These are phyloP conservation scores for Sitta carolinensis DNA, from an alignment of 2,797 vertebrate genomes.

Conservation along the genomic window DNA sequence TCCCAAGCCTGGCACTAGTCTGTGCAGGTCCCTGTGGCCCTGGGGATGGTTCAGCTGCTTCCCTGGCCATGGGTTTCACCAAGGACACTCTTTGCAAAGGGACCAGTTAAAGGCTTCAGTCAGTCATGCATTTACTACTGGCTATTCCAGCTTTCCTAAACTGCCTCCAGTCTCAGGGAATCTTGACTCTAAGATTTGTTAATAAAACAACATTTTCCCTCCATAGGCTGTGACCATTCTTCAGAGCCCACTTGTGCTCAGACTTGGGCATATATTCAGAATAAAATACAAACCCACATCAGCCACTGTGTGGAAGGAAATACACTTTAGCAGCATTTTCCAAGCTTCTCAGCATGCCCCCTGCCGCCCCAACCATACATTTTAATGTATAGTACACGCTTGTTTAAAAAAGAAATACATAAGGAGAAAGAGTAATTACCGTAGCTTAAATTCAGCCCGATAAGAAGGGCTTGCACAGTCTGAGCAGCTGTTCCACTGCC, in stretches of 20 bases:
- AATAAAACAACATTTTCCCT: not conserved
- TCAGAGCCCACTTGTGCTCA: not conserved
- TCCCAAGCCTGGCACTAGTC: not conserved
- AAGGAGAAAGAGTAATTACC: conserved; percentile 16
- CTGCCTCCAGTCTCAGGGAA: not conserved
- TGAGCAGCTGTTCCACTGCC: conserved; percentile 36
- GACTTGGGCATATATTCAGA: not conserved
- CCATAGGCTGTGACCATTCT: not conserved
- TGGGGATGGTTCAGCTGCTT: too few relatives aligned
- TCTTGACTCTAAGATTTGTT: not conserved
- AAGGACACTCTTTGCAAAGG: not conserved
- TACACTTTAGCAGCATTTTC: conserved; percentile 3
- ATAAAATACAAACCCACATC: not conserved
- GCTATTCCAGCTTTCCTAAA: not conserved
- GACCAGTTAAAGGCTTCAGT: not conserved
- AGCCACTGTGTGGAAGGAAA: not conserved
- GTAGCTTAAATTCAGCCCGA: not conserved
- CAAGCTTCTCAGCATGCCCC: not conserved
- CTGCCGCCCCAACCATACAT: not conserved
- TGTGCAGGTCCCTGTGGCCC: not conserved
- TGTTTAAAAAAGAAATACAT: conserved; percentile 59
- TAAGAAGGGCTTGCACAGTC: not conserved
- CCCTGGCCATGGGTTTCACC: not conserved
- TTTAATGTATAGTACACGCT: conserved; percentile 39
- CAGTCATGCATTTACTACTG: not conserved